phyloP scores from a whole-genome alignment of 2,797 vertebrate genomes.

The Mionectes olivaceus region DNA sequence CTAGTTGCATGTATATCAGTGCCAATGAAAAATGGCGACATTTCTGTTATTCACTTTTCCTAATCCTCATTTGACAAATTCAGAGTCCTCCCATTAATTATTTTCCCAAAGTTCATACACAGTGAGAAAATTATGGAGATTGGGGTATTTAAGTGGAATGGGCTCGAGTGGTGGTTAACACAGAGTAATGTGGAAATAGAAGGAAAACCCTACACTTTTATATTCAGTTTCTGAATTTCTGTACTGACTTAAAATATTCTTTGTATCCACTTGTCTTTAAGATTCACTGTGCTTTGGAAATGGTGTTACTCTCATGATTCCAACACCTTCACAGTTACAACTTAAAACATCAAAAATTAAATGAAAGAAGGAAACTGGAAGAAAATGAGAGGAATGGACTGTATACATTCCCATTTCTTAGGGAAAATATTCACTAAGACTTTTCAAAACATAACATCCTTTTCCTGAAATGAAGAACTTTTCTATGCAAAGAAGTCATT shows the following conservation, averaged over 20 bases:
- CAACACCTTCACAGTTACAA: not conserved
- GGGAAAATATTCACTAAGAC: not conserved
- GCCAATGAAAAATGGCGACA: not conserved
- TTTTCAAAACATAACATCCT: not conserved
- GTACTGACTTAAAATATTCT: not conserved
- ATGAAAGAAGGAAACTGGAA: not conserved
- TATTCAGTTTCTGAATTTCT: not conserved
- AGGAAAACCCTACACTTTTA: not conserved
- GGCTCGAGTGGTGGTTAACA: not conserved
- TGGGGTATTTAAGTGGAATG: not conserved
- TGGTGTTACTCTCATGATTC: not conserved
- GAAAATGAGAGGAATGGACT: not conserved
- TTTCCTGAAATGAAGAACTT: conserved; percentile 41
- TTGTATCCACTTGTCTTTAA: not conserved
- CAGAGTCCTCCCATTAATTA: not conserved
- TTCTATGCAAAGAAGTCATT: conserved; percentile 43
- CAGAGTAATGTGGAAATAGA: not conserved
- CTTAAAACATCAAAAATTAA: conserved; percentile 4
- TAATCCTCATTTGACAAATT: not conserved
- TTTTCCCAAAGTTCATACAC: not conserved
- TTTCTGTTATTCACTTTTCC: not conserved
- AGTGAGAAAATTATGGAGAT: conserved; percentile 21
- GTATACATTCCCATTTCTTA: not conserved
- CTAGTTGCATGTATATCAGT: not conserved
- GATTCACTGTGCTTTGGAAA: not conserved